Evolutionary conservation across 2,797 vertebrate species (phyloP).

Genomic region (Streptopelia turtur): DNA sequence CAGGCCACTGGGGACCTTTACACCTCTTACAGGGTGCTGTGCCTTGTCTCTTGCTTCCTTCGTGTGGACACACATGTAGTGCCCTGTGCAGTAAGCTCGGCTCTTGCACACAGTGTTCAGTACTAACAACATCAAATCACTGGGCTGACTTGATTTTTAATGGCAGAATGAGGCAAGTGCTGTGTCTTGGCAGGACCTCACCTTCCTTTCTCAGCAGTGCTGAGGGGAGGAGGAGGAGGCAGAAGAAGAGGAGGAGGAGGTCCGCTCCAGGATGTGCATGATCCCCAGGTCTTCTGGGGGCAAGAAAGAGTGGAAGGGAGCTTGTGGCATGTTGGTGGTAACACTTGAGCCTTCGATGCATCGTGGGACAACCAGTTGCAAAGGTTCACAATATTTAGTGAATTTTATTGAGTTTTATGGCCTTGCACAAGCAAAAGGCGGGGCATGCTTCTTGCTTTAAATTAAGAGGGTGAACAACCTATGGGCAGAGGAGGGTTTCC

Average conservation of each 20-base stretch:
- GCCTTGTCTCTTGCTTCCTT: not conserved
- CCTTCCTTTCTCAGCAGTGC: not conserved
- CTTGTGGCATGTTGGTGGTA: not conserved
- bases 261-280: not conserved
- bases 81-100: not conserved
- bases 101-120: accelerated
- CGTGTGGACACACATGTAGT: accelerated
- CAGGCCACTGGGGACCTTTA: not conserved
- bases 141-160: not conserved
- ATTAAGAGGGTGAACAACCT: not conserved
- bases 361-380: accelerated
- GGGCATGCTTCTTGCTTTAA: not conserved
- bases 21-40: not conserved
- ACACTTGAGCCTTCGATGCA: not conserved
- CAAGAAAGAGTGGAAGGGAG: not conserved
- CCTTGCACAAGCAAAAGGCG: not conserved
- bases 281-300: not conserved
- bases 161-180: conserved; percentile 58
- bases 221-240: not conserved
- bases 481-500: not conserved
- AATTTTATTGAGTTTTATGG: not conserved
- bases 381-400: not conserved
- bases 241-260: not conserved
- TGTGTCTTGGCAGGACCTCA: not conserved
- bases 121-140: accelerated